Evolutionary conservation across 35 echinoderm and acorn worm genomes (phyloP).

Genomic region (Apostichopus parvimensis): DNA sequence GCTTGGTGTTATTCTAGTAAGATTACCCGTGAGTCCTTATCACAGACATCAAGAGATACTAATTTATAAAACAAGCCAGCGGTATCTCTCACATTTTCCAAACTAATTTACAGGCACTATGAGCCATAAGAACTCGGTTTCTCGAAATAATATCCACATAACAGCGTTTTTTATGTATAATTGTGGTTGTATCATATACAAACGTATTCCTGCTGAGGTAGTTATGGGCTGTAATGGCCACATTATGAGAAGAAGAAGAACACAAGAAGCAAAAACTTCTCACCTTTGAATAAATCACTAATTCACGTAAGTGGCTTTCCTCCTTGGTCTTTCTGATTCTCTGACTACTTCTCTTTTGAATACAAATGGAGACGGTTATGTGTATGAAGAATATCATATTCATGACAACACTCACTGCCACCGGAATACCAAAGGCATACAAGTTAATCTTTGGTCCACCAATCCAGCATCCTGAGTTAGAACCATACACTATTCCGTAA

Average conservation of each 20-base stretch:
- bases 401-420: conserved; percentile 9
- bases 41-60: too few relatives aligned
- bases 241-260: neutral
- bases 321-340: neutral
- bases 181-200: neutral
- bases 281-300: conserved; percentile 19
- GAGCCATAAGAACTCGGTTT: neutral
- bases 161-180: neutral
- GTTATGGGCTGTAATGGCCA: neutral
- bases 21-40: too few relatives aligned
- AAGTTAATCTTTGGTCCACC: conserved; percentile 21
- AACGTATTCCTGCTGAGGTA: neutral
- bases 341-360: neutral
- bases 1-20: too few relatives aligned
- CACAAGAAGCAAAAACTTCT: too few relatives aligned
- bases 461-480: conserved; percentile 40
- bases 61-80: too few relatives aligned
- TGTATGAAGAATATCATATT: too few relatives aligned
- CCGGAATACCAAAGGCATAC: conserved; percentile 31
- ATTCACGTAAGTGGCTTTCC: neutral
- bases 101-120: neutral
- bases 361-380: neutral
- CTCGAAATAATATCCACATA: neutral
- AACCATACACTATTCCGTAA: conserved; percentile 18
- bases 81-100: neutral